phyloP scores from a whole-genome alignment of 1,140 invertebrate species.

The Panagrolaimus sp. region DNA sequence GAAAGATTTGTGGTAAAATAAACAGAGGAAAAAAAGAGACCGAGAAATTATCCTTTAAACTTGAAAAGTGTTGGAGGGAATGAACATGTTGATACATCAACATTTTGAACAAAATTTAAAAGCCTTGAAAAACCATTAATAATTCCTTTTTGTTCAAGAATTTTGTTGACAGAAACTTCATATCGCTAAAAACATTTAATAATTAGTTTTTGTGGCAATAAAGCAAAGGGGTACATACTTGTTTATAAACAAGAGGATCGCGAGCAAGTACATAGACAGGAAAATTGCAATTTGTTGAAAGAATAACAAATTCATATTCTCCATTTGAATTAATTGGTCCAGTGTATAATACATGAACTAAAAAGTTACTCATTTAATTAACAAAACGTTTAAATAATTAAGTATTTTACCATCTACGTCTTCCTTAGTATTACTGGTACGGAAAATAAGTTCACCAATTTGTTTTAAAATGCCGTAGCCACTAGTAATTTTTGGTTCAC shows the following conservation, averaged over 20 bases:
- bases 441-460: conserved; percentile 54
- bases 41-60: conserved; percentile 20
- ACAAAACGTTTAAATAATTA: conserved; percentile 14
- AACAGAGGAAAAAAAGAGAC: conserved; percentile 3
- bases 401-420: conserved; percentile 34
- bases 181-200: conserved; percentile 26
- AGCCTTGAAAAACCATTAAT: conserved; percentile 46
- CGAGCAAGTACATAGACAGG: conserved; percentile 50
- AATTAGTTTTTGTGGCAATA: background rate
- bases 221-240: conserved; percentile 17
- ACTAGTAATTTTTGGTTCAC: conserved; percentile 56
- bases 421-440: conserved; percentile 56
- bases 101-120: conserved; percentile 43
- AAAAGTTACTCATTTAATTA: conserved; percentile 18
- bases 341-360: conserved; percentile 45
- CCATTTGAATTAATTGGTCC: conserved; percentile 44
- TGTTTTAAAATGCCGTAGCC: conserved; percentile 56
- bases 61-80: conserved; percentile 47
- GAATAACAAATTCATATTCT: conserved; percentile 35
- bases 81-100: conserved; percentile 42
- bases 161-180: conserved; percentile 33
- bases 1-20: conserved; percentile 11
- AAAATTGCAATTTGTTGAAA: conserved; percentile 47
- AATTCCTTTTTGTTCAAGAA: conserved; percentile 48
- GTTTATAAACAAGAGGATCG: conserved; percentile 44